Conservation (phyloP, 2,888 invertebrate species). For the Scaptomyza reducta region DNA sequence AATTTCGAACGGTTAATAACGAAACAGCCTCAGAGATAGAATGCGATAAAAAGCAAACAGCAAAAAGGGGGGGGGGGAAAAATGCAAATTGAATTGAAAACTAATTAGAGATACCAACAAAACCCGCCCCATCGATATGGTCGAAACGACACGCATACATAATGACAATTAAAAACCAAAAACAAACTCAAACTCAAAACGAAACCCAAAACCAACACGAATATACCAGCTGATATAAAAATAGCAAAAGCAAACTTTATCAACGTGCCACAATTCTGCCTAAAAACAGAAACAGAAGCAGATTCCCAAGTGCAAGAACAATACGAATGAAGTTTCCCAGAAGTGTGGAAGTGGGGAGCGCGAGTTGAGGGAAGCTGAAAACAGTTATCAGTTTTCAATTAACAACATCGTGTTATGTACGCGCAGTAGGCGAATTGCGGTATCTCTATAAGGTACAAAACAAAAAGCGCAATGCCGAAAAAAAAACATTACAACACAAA, state of each 20-base stretch:
- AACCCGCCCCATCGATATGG: constrained; percentile 44
- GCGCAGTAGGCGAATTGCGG: constrained; percentile 57
- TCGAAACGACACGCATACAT: constrained; percentile 65
- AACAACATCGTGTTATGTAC: constrained; percentile 77
- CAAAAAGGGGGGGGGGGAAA: constrained; percentile 1
- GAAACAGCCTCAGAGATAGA: constrained; percentile 13
- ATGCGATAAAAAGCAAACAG: not conserved
- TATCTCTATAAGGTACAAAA: constrained; percentile 60
- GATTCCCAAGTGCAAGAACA: constrained; percentile 16
- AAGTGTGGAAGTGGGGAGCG: too few relatives aligned
- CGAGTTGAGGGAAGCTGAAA: not conserved
- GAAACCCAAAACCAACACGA: not conserved
- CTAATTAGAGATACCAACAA: constrained; percentile 72
- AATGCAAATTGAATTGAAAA: constrained; percentile 78
- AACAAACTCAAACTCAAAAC: constrained; percentile 22
- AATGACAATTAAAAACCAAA: constrained; percentile 68
- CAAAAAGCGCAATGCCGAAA: constrained; percentile 51
- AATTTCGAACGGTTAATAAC: constrained; percentile 66
- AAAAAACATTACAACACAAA: constrained; percentile 13
- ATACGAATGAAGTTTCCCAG: too few relatives aligned
- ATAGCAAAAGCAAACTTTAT: not conserved
- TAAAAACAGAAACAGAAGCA: constrained; percentile 51
- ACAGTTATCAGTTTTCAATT: constrained; percentile 80
- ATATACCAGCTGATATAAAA: too few relatives aligned
- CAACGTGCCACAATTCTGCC: not conserved